Conservation (phyloP, 1,140 invertebrate genomes). For the Goniozus legneri region DNA sequence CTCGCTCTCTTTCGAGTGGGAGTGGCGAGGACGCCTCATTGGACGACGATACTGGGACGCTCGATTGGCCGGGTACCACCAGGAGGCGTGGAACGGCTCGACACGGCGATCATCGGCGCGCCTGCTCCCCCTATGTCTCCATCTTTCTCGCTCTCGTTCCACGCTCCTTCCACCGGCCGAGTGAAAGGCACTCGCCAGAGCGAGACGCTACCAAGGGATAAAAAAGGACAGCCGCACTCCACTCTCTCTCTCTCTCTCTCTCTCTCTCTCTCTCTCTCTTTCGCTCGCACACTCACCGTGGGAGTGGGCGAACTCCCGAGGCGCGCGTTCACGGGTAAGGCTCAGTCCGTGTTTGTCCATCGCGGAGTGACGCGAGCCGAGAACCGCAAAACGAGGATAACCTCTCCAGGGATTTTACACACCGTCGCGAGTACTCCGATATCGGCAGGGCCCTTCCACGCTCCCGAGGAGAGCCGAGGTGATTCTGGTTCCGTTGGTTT, state of each 20-base stretch:
- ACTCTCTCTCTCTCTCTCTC: neutral
- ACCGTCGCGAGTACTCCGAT: too few species aligned
- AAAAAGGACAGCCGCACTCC: too few species aligned
- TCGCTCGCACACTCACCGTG: slow-evolving; percentile 6
- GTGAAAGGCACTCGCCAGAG: too few species aligned
- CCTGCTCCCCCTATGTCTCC: slow-evolving; percentile 4
- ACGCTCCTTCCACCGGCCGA: too few species aligned
- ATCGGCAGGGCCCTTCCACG: too few species aligned
- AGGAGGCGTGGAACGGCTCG: too few species aligned
- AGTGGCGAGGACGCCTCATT: slow-evolving; percentile 49
- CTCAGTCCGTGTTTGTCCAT: slow-evolving; percentile 54
- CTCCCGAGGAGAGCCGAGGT: too few species aligned
- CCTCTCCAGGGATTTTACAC: too few species aligned
- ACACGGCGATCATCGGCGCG: too few species aligned
- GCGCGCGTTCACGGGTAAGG: slow-evolving; percentile 29
- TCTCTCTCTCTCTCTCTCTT: neutral
- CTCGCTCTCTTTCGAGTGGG: slow-evolving; percentile 39
- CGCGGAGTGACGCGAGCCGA: slow-evolving; percentile 39
- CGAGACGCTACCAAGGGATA: too few species aligned
- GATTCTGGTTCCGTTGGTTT: too few species aligned
- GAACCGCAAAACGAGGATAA: slow-evolving; percentile 18
- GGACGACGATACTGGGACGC: slow-evolving; percentile 29
- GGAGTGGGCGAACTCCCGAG: slow-evolving; percentile 48
- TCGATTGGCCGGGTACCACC: slow-evolving; percentile 49
- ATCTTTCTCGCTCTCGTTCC: slow-evolving; percentile 14